phyloP scores from a whole-genome alignment of 2,797 vertebrate genomes.

The Clarias platycephalus region DNA sequence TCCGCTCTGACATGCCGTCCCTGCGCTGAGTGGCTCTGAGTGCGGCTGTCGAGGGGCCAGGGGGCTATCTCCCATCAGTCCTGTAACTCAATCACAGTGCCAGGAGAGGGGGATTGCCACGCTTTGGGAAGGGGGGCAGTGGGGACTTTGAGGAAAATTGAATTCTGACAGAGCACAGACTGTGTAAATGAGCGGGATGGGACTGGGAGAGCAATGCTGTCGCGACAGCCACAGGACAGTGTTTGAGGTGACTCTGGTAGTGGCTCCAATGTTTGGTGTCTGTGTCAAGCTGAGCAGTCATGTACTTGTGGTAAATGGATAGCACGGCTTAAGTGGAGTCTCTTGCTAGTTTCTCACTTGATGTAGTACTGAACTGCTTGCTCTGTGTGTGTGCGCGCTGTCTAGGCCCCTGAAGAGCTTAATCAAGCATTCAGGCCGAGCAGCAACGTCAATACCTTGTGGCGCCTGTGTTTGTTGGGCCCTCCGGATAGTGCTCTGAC shows the following conservation, averaged over 20 bases:
- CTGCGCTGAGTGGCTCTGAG: constrained; percentile 68
- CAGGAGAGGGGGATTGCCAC: constrained; percentile 24
- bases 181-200: constrained; percentile 55
- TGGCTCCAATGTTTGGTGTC: constrained; percentile 45
- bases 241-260: constrained; percentile 40
- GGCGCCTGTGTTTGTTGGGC: constrained; percentile 93
- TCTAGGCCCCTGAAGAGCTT: constrained; percentile 88
- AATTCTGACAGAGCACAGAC: constrained; percentile 54
- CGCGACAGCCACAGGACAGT: constrained; percentile 38
- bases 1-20: constrained; percentile 76
- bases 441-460: constrained; percentile 87
- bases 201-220: constrained; percentile 43
- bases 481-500: constrained; percentile 83
- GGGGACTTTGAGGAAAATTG: constrained; percentile 51
- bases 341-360: constrained; percentile 78
- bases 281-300: constrained; percentile 39
- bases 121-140: not conserved
- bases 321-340: constrained; percentile 80
- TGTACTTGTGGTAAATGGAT: constrained; percentile 75
- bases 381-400: constrained; percentile 37
- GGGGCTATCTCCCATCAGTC: constrained; percentile 54
- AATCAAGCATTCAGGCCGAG: constrained; percentile 93
- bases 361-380: constrained; percentile 74
- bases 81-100: constrained; percentile 60
- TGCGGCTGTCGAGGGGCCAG: constrained; percentile 67